Base-by-base conservation (phyloP, 92 coral and sea anemone species). In the Porites lobata region DNA sequence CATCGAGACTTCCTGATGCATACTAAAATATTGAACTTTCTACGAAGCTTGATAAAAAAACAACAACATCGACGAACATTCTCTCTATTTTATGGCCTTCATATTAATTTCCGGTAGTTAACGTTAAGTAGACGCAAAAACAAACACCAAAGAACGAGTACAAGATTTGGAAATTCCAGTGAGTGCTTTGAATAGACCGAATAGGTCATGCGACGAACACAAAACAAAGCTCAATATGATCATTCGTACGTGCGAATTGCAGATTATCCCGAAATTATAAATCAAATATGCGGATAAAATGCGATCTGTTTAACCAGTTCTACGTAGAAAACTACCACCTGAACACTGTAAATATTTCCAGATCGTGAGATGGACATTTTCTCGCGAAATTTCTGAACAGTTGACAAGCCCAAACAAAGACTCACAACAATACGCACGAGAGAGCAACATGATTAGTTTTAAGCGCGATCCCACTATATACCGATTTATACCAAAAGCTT, bases 391-490 rank as follows among this genome's bases (percentile, higher is more conserved):
- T 83, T 72, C 69, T 72, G 87, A 72, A 84, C 87, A 84, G 87
- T 84, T 84, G 87, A 84, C 87, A 84, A 75, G 87, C 87, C 87
- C 54, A 14, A 84, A 84, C 87, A 84, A 84, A 73, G 87, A 62
- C 50, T 79, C 80, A 84, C 81, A 84, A 84, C 80, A 84, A 50
- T 47, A 73, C 53, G 82, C 70, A 77, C 87, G 87, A 73, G 73
- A 84, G 64, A 75, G 80, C 72, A 65, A 74, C 87, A 65, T 75
- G 63, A 84, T 73, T 84, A 50, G 72, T 51, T 51, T 50, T 50
- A 53, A 74, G 50, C 65, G 29, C 38, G 11, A 59, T 47, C 63
- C 74, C 18, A 84, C 73, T 72, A 10, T 56, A 56, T 64, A 18
- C 69, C 63, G 79, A 83, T 62, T 61, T 70, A 50, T 65, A 2